Base-by-base conservation (phyloP, 1,140 invertebrate genomes). In the Scaptodrosophila lebanonensis region DNA sequence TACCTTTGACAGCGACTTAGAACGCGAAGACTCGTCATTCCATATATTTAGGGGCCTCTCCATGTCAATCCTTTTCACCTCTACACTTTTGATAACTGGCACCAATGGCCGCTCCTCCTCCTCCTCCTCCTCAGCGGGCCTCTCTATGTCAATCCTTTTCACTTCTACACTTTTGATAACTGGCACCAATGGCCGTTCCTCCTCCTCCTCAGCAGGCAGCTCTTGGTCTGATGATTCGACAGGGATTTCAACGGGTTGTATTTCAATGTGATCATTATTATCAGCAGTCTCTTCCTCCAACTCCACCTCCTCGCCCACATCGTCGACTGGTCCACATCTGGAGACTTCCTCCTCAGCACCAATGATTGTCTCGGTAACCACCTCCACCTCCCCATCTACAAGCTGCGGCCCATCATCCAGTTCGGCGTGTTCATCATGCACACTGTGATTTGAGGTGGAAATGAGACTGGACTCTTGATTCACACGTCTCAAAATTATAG, bases 401-500 rank as follows among this genome's bases (percentile, higher is more conserved):
- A 15, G n/a, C 18, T 42, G 25, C 15, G 13, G 25, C 6, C 16
- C 9, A 15, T 51, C 36, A 20, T 27, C 16, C 5, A 13, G n/a
- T 8, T 50, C 11, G 9, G 18, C 27, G 2, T 32, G 36, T 22
- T 47, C 43, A n/a, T 50, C 49, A 18, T 58, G 16, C 15, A 36
- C 17, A 11, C 15, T 60, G 50, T 29, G 25, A 22, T 66, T 47
- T 15, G 51, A 39, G 5, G 27, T 17, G 2, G 62, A 53, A 20
- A 45, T 54, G n/a, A 60, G 47, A 25, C 59, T 62, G 8, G 48
- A 60, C 20, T 82, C 76, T 18, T 70, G 76, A 35, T 83, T 61
- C 8, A 82, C 76, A 1, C 75, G 75, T 53, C 83, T 60, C 13
- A 77, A 40, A 16, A 83, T 53, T 3, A 83, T 62, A 1, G 67